phyloP scores from a whole-genome alignment of 2,797 vertebrate species.

The Alfaro cultratus region DNA sequence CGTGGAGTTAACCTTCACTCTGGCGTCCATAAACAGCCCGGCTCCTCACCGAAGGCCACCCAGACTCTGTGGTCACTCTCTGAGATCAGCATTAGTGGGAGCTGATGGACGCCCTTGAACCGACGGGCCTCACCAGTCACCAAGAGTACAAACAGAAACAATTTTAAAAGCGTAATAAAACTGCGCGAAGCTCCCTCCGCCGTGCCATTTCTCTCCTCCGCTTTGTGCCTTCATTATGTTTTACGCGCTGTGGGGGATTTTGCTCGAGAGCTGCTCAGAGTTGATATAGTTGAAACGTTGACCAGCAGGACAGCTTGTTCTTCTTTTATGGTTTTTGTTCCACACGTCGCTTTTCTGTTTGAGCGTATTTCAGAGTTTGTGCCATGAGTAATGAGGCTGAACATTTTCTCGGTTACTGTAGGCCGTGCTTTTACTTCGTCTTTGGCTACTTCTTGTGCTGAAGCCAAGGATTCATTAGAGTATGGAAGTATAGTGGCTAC shows the following conservation, averaged over 20 bases:
- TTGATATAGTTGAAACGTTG: too few species aligned
- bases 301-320: not conserved
- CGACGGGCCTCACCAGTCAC: constrained; percentile 22
- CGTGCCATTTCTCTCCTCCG: constrained; percentile 3
- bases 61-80: constrained; percentile 71
- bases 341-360: not conserved
- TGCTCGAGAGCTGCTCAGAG: not conserved
- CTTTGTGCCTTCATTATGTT: not conserved
- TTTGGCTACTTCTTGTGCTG: not conserved
- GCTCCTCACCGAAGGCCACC: constrained; percentile 68
- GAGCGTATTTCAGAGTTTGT: not conserved
- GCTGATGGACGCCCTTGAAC: constrained; percentile 52
- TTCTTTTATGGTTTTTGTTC: not conserved
- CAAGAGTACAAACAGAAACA: constrained; percentile 7
- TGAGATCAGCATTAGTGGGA: constrained; percentile 54
- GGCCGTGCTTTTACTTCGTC: not conserved
- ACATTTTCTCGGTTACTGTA: not conserved
- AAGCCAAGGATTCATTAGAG: not conserved
- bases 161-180: constrained; percentile 38
- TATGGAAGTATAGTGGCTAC: too few species aligned
- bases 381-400: not conserved
- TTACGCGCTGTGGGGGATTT: not conserved
- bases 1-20: constrained; percentile 60
- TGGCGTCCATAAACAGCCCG: constrained; percentile 71
- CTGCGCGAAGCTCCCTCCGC: constrained; percentile 21